Percentiles rank a stretch among this genome's conserved stretches.
phyloP scores from a whole-genome alignment of 2,797 vertebrate species.

The Parauchenoglanis punctatus region DNA sequence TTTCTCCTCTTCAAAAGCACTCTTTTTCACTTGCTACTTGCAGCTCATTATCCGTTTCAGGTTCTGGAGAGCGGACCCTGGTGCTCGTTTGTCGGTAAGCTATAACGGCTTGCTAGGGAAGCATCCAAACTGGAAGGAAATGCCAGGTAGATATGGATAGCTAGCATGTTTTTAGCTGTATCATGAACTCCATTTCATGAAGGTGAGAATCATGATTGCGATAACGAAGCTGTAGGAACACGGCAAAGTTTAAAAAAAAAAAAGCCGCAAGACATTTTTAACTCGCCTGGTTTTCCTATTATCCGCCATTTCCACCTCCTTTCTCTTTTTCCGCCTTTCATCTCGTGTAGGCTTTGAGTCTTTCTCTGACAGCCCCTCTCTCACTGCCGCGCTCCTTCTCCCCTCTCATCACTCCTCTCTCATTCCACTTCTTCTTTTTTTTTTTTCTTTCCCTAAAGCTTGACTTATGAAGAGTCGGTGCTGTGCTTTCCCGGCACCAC shows the following conservation, averaged over 20 bases:
- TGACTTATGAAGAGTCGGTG: slow-evolving; percentile 22
- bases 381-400: background rate
- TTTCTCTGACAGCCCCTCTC: background rate
- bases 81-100: background rate
- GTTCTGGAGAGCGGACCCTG: background rate
- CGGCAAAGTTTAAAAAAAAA: background rate
- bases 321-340: background rate
- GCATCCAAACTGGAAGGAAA: background rate
- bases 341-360: slow-evolving; percentile 16
- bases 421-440: background rate
- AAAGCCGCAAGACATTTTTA: background rate
- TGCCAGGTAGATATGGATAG: background rate
- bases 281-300: background rate
- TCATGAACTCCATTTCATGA: background rate
- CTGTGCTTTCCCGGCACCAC: background rate
- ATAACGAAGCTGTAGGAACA: background rate
- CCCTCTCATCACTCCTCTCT: slow-evolving; percentile 14
- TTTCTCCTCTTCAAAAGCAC: background rate
- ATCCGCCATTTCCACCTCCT: background rate
- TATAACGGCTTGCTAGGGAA: background rate
- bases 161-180: background rate
- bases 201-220: too few relatives aligned
- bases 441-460: background rate
- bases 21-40: background rate
- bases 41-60: background rate